Percentiles rank a stretch among this genome's conserved stretches.
Conservation (phyloP, 2,888 invertebrate species). For the Crioceris asparagi region DNA sequence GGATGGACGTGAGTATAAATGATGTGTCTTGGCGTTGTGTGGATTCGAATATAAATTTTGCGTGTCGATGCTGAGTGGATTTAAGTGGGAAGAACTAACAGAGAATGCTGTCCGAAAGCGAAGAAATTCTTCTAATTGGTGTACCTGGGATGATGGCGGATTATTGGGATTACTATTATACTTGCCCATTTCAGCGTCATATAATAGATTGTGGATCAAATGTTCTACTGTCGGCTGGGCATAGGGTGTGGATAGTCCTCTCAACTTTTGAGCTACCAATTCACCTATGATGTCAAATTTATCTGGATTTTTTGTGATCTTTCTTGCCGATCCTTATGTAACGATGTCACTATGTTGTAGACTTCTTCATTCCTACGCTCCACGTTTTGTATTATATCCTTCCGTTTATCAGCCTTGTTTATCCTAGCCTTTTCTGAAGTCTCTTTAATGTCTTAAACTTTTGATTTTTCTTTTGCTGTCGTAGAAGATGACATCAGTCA, state of each 20-base stretch:
- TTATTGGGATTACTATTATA: slow-evolving; percentile 6
- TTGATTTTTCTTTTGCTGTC: slow-evolving; percentile 5
- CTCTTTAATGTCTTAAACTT: slow-evolving; percentile 3
- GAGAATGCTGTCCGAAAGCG: slow-evolving; percentile 1
- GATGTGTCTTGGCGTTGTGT: slow-evolving; percentile 1
- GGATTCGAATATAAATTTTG: slow-evolving; percentile 1
- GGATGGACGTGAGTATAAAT: too few species aligned
- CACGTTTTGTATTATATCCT: slow-evolving; percentile 5
- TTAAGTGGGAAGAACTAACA: slow-evolving; percentile 2
- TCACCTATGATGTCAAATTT: slow-evolving; percentile 7
- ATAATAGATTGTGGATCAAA: slow-evolving; percentile 5
- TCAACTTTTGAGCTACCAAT: slow-evolving; percentile 7
- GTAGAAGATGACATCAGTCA: slow-evolving; percentile 6
- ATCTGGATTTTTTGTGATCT: slow-evolving; percentile 6
- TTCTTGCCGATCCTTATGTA: slow-evolving; percentile 9
- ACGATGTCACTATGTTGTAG: slow-evolving; percentile 6
- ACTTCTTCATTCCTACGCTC: slow-evolving; percentile 7
- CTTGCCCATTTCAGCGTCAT: slow-evolving; percentile 7
- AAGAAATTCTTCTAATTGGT: slow-evolving; percentile 5
- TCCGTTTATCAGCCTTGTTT: slow-evolving; percentile 6
- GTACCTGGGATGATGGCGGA: slow-evolving; percentile 6
- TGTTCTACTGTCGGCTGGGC: slow-evolving; percentile 6
- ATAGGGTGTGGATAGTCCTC: slow-evolving; percentile 6
- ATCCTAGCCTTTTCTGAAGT: slow-evolving; percentile 4
- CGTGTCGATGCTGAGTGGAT: slow-evolving; percentile 3